Evolutionary conservation across 2,113 vertebrate species (phyloP).

Genomic region (Eurypyga helias): DNA sequence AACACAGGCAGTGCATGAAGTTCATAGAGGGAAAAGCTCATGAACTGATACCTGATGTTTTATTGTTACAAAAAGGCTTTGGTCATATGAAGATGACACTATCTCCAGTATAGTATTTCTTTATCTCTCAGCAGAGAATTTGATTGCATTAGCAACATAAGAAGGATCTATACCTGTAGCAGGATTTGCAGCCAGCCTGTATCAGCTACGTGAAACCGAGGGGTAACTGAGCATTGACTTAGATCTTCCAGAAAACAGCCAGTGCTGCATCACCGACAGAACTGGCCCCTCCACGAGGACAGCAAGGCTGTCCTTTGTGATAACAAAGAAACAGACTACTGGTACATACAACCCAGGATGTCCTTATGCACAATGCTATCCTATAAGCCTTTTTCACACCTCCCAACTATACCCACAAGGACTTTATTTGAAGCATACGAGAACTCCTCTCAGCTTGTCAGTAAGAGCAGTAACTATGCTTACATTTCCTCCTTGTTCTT

Average conservation of each 20-base stretch:
- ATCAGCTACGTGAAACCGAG: background rate
- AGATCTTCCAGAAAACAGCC: background rate
- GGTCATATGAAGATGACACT: background rate
- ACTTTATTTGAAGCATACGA: background rate
- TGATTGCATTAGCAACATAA: background rate
- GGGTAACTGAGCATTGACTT: background rate
- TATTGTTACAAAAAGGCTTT: background rate
- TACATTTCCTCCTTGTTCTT: background rate
- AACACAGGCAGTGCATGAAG: background rate
- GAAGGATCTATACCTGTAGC: background rate
- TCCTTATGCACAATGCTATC: background rate
- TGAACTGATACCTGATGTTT: background rate
- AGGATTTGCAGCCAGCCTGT: background rate
- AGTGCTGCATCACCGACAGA: fast-evolving
- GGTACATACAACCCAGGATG: background rate
- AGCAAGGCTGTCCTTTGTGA: background rate
- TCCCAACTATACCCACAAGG: background rate
- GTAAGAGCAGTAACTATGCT: background rate
- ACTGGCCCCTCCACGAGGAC: background rate
- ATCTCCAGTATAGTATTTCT: background rate
- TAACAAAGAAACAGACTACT: background rate
- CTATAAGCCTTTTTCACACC: background rate
- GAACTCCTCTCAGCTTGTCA: background rate
- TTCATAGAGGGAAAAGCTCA: background rate
- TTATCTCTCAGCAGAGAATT: background rate